phyloP scores from a whole-genome alignment of 1,140 invertebrate genomes.

The Scaptomyza graminum region DNA sequence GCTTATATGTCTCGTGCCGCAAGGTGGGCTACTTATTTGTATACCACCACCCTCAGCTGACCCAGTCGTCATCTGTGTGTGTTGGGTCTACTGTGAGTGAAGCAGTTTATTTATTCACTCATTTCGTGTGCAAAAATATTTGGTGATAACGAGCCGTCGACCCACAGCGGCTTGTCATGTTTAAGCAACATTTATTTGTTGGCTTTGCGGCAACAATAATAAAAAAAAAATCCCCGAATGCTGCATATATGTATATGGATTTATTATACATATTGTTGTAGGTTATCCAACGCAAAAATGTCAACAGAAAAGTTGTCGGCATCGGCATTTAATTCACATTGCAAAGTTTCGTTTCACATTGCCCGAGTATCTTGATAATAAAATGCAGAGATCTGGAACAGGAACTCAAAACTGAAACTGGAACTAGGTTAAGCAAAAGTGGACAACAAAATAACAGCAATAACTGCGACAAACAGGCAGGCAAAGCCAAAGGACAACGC shows the following conservation, averaged over 20 bases:
- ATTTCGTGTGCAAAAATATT: conserved; percentile 80
- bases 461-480: conserved; percentile 27
- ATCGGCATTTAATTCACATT: conserved; percentile 80
- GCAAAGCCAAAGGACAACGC: conserved; percentile 21
- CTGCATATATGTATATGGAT: conserved; percentile 35
- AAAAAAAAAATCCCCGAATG: conserved; percentile 41
- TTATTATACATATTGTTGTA: conserved; percentile 34
- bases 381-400: conserved; percentile 48
- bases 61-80: background rate
- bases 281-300: conserved; percentile 36
- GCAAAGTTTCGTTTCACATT: conserved; percentile 65
- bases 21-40: conserved; percentile 48
- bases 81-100: background rate
- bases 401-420: conserved; percentile 36
- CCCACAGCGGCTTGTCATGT: conserved; percentile 76
- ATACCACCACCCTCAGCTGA: conserved; percentile 6
- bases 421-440: conserved; percentile 71
- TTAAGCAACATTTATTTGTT: conserved; percentile 80
- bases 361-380: conserved; percentile 68
- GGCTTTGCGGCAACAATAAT: conserved; percentile 54
- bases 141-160: conserved; percentile 77
- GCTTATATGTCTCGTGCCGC: conserved; percentile 49
- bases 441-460: conserved; percentile 32
- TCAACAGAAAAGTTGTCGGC: conserved; percentile 66
- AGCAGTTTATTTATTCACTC: conserved; percentile 73